These are phyloP conservation scores for Drosophila santomea DNA, from an alignment of 1,140 invertebrate genomes.

Conservation along the genomic window DNA sequence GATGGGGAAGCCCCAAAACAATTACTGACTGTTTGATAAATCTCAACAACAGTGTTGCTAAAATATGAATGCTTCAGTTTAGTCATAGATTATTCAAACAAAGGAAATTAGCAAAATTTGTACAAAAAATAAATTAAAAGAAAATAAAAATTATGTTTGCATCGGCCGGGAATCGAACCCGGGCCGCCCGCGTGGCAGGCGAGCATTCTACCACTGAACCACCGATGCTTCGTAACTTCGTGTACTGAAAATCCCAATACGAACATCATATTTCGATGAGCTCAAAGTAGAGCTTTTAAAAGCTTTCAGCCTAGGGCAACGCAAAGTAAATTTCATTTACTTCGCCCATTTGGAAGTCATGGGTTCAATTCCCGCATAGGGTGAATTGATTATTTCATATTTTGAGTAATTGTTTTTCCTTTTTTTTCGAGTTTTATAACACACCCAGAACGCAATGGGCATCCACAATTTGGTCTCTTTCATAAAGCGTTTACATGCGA, in stretches of 20 bases:
- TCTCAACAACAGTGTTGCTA: conserved; percentile 20
- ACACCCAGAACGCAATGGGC: conserved; percentile 33
- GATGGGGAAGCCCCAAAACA: conserved; percentile 13
- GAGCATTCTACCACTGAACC: conserved; percentile 90
- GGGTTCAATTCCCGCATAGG: conserved; percentile 10
- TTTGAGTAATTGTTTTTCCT: conserved; percentile 43
- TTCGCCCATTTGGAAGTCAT: background rate
- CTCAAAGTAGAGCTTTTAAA: conserved; percentile 17
- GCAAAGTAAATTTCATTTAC: background rate
- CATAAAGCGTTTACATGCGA: conserved; percentile 68
- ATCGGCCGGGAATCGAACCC: conserved; percentile 94
- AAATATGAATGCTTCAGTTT: conserved; percentile 23
- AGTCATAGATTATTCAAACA: conserved; percentile 17
- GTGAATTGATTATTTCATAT: conserved; percentile 20
- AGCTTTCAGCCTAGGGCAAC: conserved; percentile 36
- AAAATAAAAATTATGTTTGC: conserved; percentile 84
- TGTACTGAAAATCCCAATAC: fast-evolving
- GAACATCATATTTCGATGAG: background rate
- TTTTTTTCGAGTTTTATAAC: conserved; percentile 4
- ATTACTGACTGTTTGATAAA: conserved; percentile 31
- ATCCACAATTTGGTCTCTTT: conserved; percentile 36
- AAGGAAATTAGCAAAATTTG: too few species aligned
- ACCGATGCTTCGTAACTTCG: conserved; percentile 85
- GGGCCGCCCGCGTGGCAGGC: conserved; percentile 94
- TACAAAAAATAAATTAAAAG: too few species aligned